These are phyloP conservation scores for Centropyge bicolor DNA, from an alignment of 2,797 vertebrate species.

Conservation along the genomic window DNA sequence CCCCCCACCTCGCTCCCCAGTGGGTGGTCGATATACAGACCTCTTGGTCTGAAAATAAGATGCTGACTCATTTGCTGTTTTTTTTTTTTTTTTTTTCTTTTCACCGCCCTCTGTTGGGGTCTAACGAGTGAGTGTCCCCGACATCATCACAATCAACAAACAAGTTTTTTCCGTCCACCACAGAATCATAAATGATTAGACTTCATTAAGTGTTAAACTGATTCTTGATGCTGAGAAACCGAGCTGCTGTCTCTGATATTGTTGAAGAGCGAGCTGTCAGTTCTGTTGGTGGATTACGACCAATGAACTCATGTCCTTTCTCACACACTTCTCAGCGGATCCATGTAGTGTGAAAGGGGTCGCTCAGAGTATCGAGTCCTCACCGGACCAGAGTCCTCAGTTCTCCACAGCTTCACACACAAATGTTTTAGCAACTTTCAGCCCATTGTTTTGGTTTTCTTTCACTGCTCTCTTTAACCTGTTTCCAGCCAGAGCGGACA, in stretches of 20 bases:
- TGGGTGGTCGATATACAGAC: conserved; percentile 46
- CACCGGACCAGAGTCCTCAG: background rate
- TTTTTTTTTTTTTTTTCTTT: conserved; percentile 63
- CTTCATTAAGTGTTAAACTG: background rate
- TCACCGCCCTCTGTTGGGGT: conserved; percentile 50
- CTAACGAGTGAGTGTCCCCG: conserved; percentile 49
- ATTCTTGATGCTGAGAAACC: conserved; percentile 6
- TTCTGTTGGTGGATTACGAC: background rate
- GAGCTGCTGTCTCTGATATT: background rate
- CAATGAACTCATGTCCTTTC: background rate
- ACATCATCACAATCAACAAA: background rate
- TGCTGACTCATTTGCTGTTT: conserved; percentile 54
- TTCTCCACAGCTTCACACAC: background rate
- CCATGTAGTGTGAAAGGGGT: background rate
- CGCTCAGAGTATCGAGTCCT: no score
- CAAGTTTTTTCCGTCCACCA: background rate
- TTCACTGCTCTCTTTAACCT: background rate
- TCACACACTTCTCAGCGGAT: background rate
- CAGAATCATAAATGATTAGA: background rate
- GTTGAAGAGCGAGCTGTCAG: background rate
- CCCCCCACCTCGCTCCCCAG: conserved; percentile 13
- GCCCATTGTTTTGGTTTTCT: background rate
- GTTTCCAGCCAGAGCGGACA: background rate
- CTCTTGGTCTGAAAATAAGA: conserved; percentile 50
- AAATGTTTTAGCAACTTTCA: conserved; percentile 4